phyloP scores from a whole-genome alignment of 2,888 invertebrate genomes.

The Mesorhabditis belari region DNA sequence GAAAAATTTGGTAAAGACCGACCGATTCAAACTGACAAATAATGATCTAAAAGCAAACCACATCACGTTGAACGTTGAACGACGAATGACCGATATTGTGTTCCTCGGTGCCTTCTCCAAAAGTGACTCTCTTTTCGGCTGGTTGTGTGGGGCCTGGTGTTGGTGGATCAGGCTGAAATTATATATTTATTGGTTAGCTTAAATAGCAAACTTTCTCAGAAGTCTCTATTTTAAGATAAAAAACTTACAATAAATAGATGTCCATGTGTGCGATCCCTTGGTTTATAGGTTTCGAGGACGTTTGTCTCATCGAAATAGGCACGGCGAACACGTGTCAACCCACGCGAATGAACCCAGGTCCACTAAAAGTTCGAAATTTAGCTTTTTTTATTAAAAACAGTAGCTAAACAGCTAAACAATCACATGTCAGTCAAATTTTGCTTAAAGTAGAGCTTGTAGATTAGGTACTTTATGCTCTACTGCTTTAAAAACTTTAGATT shows the following conservation, averaged over 20 bases:
- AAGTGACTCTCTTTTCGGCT: background rate
- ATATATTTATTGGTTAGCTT: too few species aligned
- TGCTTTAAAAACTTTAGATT: too few species aligned
- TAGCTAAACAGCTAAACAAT: background rate
- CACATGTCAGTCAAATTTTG: too few species aligned
- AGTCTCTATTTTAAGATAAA: background rate
- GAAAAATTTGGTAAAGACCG: background rate
- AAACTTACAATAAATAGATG: conserved; percentile 14
- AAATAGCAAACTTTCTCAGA: too few species aligned
- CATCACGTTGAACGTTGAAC: conserved; percentile 1
- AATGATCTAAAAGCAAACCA: background rate
- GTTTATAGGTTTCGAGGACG: conserved; percentile 31
- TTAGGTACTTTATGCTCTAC: too few species aligned
- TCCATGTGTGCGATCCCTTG: conserved; percentile 25
- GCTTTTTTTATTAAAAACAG: too few species aligned
- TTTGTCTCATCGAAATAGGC: conserved; percentile 39
- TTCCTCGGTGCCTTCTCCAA: background rate
- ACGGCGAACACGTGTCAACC: conserved; percentile 25
- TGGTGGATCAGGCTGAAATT: conserved; percentile 20
- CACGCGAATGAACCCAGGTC: conserved; percentile 21
- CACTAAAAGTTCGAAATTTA: conserved; percentile 18
- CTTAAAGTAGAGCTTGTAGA: too few species aligned
- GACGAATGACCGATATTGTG: background rate
- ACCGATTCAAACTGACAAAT: too few species aligned
- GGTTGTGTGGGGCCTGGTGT: conserved; percentile 11